A percentile compares a stretch with the other conserved stretches of the same genome.
phyloP scores from a whole-genome alignment of 2,797 vertebrate genomes.

The Poeciliopsis presidionis region DNA sequence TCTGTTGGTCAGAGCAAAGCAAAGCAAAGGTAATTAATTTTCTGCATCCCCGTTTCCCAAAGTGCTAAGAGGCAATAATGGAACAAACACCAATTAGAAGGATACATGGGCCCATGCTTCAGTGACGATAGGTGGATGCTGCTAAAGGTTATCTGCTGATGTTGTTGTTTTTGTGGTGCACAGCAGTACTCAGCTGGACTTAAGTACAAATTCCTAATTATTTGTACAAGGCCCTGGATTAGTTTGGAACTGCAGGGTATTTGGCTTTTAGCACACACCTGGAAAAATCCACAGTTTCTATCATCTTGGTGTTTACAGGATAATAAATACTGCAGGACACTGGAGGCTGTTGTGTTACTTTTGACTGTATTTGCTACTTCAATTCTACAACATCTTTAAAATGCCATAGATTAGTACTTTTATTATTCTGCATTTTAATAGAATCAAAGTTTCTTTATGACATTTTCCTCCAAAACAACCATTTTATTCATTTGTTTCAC shows the following conservation, averaged over 20 bases:
- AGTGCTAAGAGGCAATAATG: conserved; percentile 2
- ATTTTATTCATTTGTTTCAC: no score
- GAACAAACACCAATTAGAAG: conserved; percentile 1
- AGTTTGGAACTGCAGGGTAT: background rate
- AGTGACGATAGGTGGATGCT: background rate
- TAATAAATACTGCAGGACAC: no score
- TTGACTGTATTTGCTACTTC: no score
- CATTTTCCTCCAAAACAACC: no score
- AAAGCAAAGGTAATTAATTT: background rate
- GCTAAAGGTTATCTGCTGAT: background rate
- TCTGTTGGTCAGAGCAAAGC: background rate
- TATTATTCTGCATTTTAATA: no score
- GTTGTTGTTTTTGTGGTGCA: background rate
- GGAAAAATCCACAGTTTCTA: background rate
- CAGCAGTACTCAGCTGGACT: background rate
- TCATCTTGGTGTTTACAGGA: background rate
- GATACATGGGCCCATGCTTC: background rate
- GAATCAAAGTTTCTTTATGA: no score
- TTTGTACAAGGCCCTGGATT: background rate
- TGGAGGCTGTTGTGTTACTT: no score
- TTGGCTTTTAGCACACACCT: background rate
- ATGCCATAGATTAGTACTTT: no score
- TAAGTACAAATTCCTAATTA: background rate
- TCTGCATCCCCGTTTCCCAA: background rate
- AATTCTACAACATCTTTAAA: no score